Conservation (phyloP, 37 sponge, comb jelly and placozoan genomes). For the Haliclona indistincta region DNA sequence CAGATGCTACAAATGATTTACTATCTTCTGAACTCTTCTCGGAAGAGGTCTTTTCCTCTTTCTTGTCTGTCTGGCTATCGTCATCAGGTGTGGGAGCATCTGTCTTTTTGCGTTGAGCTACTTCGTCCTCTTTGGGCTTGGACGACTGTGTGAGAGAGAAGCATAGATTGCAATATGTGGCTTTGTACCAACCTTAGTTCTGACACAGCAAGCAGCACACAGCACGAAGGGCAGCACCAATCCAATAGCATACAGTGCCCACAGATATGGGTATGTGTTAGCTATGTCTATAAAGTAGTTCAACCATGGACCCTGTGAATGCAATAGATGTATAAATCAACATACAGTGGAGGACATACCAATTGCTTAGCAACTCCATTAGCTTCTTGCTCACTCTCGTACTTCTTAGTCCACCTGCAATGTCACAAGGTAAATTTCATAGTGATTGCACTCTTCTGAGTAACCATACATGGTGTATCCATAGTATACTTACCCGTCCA, state of each 20-base stretch:
- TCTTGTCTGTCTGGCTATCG: slow-evolving; percentile 17
- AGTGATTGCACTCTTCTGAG: background rate
- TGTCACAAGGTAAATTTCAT: background rate
- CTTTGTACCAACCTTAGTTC: slow-evolving; percentile 45
- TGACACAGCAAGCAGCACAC: slow-evolving; percentile 65
- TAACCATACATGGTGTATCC: background rate
- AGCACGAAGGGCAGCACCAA: slow-evolving; percentile 81
- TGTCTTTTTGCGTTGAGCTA: slow-evolving; percentile 79
- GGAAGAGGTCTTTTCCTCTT: slow-evolving; percentile 22
- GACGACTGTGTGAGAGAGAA: background rate
- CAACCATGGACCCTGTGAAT: slow-evolving; percentile 62
- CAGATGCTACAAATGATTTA: slow-evolving; percentile 21
- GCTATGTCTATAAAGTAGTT: slow-evolving; percentile 74
- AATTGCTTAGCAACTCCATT: slow-evolving; percentile 46
- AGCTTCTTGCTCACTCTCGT: slow-evolving; percentile 47
- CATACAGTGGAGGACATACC: background rate
- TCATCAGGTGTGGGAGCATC: slow-evolving; percentile 88
- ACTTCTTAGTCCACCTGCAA: slow-evolving; percentile 77
- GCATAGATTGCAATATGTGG: background rate
- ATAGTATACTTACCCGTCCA: slow-evolving; percentile 64
- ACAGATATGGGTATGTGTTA: slow-evolving; percentile 86
- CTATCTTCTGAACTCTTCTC: slow-evolving; percentile 18
- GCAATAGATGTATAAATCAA: background rate
- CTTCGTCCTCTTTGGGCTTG: slow-evolving; percentile 57
- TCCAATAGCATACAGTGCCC: slow-evolving; percentile 87